phyloP scores from a whole-genome alignment of 2,113 vertebrate species.

The Cricetomys ansorgei region DNA sequence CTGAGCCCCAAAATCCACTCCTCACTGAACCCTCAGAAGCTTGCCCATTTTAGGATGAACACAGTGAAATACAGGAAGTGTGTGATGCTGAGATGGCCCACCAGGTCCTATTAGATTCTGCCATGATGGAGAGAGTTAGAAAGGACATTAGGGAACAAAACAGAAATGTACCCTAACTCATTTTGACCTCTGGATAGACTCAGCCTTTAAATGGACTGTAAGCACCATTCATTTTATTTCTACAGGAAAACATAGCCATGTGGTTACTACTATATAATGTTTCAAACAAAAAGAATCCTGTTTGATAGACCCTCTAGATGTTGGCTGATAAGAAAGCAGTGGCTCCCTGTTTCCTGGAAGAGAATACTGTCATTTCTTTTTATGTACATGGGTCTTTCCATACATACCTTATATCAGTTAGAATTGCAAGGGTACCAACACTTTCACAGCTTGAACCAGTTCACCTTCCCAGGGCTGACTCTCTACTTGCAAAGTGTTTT shows the following conservation, averaged over 20 bases:
- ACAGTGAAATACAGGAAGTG: not conserved
- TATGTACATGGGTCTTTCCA: not conserved
- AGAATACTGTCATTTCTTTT: not conserved
- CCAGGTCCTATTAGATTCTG: not conserved
- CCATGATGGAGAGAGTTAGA: not conserved
- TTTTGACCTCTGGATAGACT: not conserved
- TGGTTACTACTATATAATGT: not conserved
- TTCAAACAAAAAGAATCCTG: not conserved
- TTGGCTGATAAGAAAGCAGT: not conserved
- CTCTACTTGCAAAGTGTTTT: slow-evolving; percentile 2
- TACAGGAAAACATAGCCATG: not conserved
- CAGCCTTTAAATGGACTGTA: not conserved
- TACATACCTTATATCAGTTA: not conserved
- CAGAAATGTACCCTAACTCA: not conserved
- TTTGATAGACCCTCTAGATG: not conserved
- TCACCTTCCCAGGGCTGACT: not conserved
- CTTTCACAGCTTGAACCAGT: not conserved
- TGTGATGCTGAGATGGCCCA: not conserved
- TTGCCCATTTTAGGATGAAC: not conserved
- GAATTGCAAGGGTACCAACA: not conserved
- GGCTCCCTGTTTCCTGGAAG: not conserved
- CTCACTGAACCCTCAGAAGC: not conserved
- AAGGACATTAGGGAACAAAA: not conserved
- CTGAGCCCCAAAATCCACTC: not conserved
- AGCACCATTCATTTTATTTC: not conserved